These are phyloP conservation scores for Ailuropoda melanoleuca DNA, from an alignment of 2,113 vertebrate species.

Conservation along the genomic window DNA sequence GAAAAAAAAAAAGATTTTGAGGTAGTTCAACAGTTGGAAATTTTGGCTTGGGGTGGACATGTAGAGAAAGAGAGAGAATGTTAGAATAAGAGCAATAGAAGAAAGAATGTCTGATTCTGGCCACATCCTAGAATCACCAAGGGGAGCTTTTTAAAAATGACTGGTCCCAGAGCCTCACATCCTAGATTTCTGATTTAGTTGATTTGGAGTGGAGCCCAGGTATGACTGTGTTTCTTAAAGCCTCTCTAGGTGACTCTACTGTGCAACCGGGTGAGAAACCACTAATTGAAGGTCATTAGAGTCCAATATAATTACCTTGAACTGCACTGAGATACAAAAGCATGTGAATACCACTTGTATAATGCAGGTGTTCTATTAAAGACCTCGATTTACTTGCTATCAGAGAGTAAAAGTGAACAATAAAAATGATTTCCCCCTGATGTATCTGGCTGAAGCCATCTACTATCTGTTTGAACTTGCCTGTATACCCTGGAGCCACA, in stretches of 20 bases:
- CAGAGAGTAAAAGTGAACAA: background rate
- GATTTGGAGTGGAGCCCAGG: background rate
- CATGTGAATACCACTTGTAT: background rate
- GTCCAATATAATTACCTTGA: background rate
- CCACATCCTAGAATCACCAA: background rate
- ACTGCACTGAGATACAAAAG: background rate
- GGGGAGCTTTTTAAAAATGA: background rate
- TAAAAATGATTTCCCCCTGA: background rate
- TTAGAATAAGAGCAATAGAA: background rate
- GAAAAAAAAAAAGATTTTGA: background rate
- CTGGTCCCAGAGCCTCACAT: background rate
- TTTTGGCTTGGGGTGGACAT: background rate
- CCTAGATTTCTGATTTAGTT: constrained; percentile 6
- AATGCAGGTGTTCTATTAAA: background rate
- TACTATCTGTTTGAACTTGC: background rate
- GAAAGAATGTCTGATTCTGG: background rate
- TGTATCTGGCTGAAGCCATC: background rate
- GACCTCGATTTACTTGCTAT: background rate
- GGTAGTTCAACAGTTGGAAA: background rate
- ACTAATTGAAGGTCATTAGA: background rate
- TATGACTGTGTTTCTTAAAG: background rate
- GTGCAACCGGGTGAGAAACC: background rate
- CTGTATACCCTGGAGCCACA: background rate
- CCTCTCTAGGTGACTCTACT: background rate
- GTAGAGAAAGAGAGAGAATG: background rate